Conservation (phyloP, 2,113 vertebrate species). For the Hydropotes inermis region DNA sequence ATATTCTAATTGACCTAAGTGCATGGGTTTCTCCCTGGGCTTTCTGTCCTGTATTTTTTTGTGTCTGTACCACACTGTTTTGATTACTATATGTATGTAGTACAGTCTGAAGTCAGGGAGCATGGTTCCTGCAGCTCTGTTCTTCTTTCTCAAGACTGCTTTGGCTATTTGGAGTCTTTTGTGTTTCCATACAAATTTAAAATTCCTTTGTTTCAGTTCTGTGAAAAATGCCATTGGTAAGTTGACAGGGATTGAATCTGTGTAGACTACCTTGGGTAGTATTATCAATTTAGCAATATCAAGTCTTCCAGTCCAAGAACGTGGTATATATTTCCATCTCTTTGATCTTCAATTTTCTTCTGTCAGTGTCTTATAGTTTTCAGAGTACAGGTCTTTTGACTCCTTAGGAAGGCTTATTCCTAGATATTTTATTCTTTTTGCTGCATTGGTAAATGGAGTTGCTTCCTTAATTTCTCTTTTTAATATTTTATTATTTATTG, state of each 20-base stretch:
- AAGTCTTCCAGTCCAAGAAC: not conserved
- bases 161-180: not conserved
- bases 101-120: not conserved
- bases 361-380: not conserved
- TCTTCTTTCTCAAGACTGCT: not conserved
- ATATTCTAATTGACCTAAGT: not conserved
- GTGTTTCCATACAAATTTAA: not conserved
- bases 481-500: not conserved
- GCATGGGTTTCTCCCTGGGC: not conserved
- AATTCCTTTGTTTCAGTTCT: not conserved
- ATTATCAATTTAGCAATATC: not conserved
- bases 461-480: not conserved
- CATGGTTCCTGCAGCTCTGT: not conserved
- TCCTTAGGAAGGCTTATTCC: not conserved
- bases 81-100: not conserved
- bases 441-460: not conserved
- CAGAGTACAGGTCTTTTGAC: not conserved
- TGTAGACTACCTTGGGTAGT: not conserved
- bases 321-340: not conserved
- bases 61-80: not conserved
- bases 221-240: not conserved
- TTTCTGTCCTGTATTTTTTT: not conserved
- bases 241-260: not conserved
- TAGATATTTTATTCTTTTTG: not conserved
- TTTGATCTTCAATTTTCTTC: not conserved